phyloP scores from a whole-genome alignment of 2,113 vertebrate species.

The Miniopterus natalensis region DNA sequence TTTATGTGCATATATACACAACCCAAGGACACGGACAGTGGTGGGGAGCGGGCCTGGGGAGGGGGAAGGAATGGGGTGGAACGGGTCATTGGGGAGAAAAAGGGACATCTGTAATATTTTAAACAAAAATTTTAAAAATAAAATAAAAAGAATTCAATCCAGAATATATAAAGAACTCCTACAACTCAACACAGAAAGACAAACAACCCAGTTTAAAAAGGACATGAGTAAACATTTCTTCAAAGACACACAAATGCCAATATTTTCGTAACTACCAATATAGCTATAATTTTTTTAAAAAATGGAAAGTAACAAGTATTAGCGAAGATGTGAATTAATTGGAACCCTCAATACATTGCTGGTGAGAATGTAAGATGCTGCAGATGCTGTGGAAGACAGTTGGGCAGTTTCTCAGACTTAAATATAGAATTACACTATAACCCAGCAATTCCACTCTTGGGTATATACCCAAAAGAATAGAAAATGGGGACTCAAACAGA shows the following conservation, averaged over 20 bases:
- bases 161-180: not conserved
- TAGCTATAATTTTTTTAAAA: not conserved
- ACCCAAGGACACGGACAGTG: too few relatives aligned
- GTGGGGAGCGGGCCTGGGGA: too few relatives aligned
- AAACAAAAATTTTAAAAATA: too few relatives aligned
- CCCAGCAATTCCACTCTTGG: not conserved
- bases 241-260: not conserved
- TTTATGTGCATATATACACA: too few relatives aligned
- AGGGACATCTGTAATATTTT: too few relatives aligned
- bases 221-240: not conserved
- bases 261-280: not conserved
- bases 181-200: not conserved
- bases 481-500: not conserved
- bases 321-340: not conserved
- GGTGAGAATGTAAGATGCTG: not conserved
- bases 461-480: not conserved
- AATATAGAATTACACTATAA: not conserved
- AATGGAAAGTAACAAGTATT: not conserved
- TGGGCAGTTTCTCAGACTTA: not conserved
- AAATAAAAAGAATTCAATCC: not conserved
- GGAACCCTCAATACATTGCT: not conserved
- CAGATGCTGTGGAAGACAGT: not conserved
- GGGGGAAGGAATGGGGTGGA: too few relatives aligned
- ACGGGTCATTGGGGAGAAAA: too few relatives aligned
- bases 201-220: slow-evolving; percentile 15